These are phyloP conservation scores for Fratercula arctica DNA, from an alignment of 2,797 vertebrate species.

Conservation along the genomic window DNA sequence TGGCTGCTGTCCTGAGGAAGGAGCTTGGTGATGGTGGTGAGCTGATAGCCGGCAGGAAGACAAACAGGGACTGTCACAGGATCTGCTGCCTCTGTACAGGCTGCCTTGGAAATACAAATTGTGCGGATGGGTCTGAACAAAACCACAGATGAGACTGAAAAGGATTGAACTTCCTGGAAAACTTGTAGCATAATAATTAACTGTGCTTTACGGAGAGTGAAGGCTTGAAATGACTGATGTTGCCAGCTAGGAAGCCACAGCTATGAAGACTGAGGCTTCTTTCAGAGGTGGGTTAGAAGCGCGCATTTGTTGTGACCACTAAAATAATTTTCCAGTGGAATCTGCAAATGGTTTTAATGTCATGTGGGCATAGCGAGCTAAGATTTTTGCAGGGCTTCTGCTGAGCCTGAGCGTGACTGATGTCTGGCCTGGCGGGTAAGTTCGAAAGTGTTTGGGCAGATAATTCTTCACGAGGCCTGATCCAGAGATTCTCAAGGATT, in stretches of 20 bases:
- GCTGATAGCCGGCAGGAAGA: background rate
- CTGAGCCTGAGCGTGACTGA: background rate
- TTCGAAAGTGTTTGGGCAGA: background rate
- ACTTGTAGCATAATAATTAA: background rate
- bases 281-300: background rate
- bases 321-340: background rate
- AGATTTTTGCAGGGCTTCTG: background rate
- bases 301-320: background rate
- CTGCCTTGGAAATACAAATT: background rate
- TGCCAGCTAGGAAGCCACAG: background rate
- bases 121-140: background rate
- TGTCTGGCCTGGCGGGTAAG: background rate
- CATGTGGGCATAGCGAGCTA: fast-evolving
- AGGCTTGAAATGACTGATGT: background rate
- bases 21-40: background rate
- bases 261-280: background rate
- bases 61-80: background rate
- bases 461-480: background rate
- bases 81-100: background rate
- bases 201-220: background rate
- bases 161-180: background rate
- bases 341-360: background rate
- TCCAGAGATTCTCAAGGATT: background rate
- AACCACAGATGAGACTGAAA: background rate
- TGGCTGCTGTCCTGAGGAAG: background rate